Percentiles rank a stretch among this genome's conserved stretches.
phyloP scores from a whole-genome alignment of 2,888 invertebrate genomes.

The Heliconius sara region DNA sequence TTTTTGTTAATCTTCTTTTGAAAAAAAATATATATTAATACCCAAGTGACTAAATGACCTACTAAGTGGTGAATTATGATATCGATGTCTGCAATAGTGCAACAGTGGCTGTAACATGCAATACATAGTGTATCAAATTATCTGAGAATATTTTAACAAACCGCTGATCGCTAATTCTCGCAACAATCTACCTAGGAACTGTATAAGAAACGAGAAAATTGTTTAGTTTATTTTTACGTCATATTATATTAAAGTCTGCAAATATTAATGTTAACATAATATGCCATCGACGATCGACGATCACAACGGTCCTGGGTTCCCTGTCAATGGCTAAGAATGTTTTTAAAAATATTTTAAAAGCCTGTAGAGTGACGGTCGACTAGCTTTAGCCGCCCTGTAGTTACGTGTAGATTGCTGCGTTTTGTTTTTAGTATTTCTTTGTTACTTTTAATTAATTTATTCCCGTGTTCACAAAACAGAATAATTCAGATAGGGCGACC shows the following conservation, averaged over 20 bases:
- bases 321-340: too few relatives aligned
- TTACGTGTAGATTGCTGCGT: too few relatives aligned
- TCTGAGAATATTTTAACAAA: constrained; percentile 9
- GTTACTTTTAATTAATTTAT: too few relatives aligned
- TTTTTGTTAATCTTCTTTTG: not conserved
- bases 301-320: too few relatives aligned
- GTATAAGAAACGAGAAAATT: not conserved
- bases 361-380: too few relatives aligned
- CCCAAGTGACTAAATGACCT: not conserved
- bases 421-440: too few relatives aligned
- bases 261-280: not conserved
- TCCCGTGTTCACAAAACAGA: too few relatives aligned
- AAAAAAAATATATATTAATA: not conserved
- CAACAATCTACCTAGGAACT: not conserved
- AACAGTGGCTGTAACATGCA: not conserved
- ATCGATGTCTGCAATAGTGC: constrained; percentile 11
- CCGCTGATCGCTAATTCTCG: not conserved
- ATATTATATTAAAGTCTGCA: not conserved
- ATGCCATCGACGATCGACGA: too few relatives aligned
- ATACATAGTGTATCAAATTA: constrained; percentile 3
- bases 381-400: too few relatives aligned
- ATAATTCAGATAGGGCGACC: too few relatives aligned
- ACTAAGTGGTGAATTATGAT: constrained; percentile 11
- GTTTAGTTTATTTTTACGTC: not conserved
- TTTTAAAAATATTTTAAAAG: too few relatives aligned